Percentiles rank a stretch among this genome's conserved stretches.
Evolutionary conservation across 2,888 invertebrate genomes (phyloP).

Genomic region (Drosophila eohydei): DNA sequence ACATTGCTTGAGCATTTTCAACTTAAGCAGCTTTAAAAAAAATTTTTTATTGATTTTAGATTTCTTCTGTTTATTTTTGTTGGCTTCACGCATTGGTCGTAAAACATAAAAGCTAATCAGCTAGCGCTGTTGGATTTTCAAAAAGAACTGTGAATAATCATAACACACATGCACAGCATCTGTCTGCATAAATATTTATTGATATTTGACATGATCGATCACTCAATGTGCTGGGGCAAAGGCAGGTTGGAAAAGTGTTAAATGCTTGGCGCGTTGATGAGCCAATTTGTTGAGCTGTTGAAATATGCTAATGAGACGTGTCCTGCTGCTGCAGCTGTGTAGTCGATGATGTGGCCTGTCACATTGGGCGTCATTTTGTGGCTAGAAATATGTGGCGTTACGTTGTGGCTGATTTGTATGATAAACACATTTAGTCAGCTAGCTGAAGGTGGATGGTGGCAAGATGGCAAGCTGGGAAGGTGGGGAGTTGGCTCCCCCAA

Average conservation of each 20-base stretch:
- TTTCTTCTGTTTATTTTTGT: constrained; percentile 31
- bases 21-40: constrained; percentile 1
- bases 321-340: constrained; percentile 25
- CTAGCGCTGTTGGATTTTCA: constrained; percentile 31
- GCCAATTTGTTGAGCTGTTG: constrained; percentile 73
- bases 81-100: constrained; percentile 44
- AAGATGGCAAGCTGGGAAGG: too few relatives aligned
- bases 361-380: constrained; percentile 26
- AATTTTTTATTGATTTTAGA: constrained; percentile 45
- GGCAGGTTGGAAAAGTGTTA: constrained; percentile 35
- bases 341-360: constrained; percentile 41
- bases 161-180: constrained; percentile 50
- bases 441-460: not conserved
- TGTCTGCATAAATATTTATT: constrained; percentile 70
- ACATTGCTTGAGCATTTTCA: not conserved
- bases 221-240: constrained; percentile 8
- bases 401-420: constrained; percentile 24
- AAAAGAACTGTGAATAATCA: constrained; percentile 30
- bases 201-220: constrained; percentile 74
- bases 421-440: constrained; percentile 22
- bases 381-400: constrained; percentile 12
- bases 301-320: constrained; percentile 63
- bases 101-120: constrained; percentile 68
- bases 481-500: not conserved
- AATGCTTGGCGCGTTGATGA: constrained; percentile 48